Base-by-base conservation (phyloP, 1,140 invertebrate species). In the Atta cephalotes region DNA sequence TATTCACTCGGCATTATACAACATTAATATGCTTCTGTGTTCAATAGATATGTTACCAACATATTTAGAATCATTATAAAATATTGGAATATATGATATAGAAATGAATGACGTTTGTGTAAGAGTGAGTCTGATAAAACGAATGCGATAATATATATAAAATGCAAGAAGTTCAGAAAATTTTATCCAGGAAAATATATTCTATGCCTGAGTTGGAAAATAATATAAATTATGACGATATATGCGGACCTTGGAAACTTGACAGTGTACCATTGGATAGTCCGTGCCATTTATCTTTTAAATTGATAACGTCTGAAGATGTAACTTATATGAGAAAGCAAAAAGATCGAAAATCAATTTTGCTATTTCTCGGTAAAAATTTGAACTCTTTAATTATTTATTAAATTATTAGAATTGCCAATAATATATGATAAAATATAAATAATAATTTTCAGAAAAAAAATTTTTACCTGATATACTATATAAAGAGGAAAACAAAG, bases 211-310 rank as follows among this genome's bases (percentile, higher is more conserved):
- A 60, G 25, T 92, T 92, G 4, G 82, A 92, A 86, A 90, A 86
- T 39, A 77, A 90, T 89, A 84, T 90, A 63, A 77, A 92, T 89
- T 93, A 91, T 35, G 90, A 93, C 35, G 88, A 93, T 76, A 84
- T 93, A 28, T 93, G 92, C 60, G 91, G 90, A 68, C 86, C 92
- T 28, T 93, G 92, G 91, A 45, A 87, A 74, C 90, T 88, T 82
- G 45, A 85, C 10, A 68, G 76, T 82, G 88, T 92, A 87, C 87
- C 90, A 18, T 68, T 87, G 62, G 86, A 89, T 62, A 18, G 35
- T 66, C 79, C 39, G 25, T 90, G 86, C 9, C 53, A 88, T 70
- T 2, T 71, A 45, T 25, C 86, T 62, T 92, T 91, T 90, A 87
- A 86, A 88, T 92, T 93, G 5, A 91, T 94, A 74, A 89, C 86